These are phyloP conservation scores for Drosophila siamana DNA, from an alignment of 2,888 invertebrate genomes.

Conservation along the genomic window DNA sequence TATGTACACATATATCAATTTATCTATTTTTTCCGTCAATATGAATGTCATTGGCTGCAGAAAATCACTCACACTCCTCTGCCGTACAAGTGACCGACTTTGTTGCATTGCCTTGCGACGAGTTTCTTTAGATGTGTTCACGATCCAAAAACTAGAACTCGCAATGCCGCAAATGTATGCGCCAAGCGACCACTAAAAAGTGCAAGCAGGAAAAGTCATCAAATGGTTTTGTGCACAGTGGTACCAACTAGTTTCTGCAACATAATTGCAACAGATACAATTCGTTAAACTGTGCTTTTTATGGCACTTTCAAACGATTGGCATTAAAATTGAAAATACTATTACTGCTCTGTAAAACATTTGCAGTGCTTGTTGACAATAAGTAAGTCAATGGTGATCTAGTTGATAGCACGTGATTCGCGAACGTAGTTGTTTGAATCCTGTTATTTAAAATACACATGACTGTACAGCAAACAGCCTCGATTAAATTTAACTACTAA, in stretches of 20 bases:
- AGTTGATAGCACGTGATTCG: no score
- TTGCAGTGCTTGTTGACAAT: not conserved
- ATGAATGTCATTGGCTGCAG: no score
- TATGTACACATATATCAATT: not conserved
- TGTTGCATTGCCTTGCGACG: not conserved
- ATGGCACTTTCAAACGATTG: not conserved
- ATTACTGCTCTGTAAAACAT: not conserved
- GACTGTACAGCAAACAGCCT: no score
- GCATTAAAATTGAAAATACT: not conserved
- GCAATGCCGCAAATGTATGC: constrained; percentile 11
- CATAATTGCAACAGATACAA: not conserved
- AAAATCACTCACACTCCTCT: constrained; percentile 1
- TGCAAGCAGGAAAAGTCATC: constrained; percentile 23
- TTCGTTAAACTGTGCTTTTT: no score
- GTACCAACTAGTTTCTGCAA: not conserved
- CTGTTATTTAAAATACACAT: no score
- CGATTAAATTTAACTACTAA: no score
- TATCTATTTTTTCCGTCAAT: constrained; percentile 2
- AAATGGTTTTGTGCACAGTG: constrained; percentile 33
- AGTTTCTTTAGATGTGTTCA: constrained; percentile 28
- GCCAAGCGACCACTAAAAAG: constrained; percentile 15
- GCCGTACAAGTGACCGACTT: constrained; percentile 24
- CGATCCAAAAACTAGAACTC: constrained; percentile 22
- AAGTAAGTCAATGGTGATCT: not conserved
- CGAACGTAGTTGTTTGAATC: no score